Evolutionary conservation across 2,888 invertebrate species (phyloP), one percentile per base, ranked within the genome.

Genomic region (Acleris literana): DNA sequence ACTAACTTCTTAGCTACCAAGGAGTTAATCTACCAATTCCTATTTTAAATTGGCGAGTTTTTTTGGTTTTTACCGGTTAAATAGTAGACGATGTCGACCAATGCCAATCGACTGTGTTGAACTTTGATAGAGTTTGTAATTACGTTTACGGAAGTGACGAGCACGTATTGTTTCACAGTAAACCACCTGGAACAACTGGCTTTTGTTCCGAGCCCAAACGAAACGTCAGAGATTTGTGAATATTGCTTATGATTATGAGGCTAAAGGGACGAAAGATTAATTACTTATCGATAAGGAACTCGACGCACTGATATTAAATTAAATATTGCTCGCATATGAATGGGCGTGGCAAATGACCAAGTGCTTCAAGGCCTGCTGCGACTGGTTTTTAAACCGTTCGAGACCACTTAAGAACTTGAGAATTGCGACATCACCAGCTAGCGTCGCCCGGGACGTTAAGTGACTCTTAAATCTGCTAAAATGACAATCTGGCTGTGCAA

Each of bases 341-440:
- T 83, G 87, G 90, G 90, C 86, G 88, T 89, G 90, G 90, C 89
- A 86, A 83, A 74, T 81, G 80, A 82, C 87, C 87, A 88, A 88
- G 80, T 85, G 81, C 81, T 85, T 76, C 86, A 90, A 88, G 88
- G 87, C 83, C 80, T 81, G 77, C 81, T 72, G 76, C 80, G 83
- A 87, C 87, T 80, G 84, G 86, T 88, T 90, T 88, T 87, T 85
- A 83, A 84, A 85, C 83, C 82, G 81, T 84, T 80, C 77, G 76
- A 82, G 77, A 75, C 81, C 81, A 86, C 85, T 87, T 85, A 82
- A 84, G 75, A 84, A 85, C 85, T 87, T 85, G 82, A 84, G 75
- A 84, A 83, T 89, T 88, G 87, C 86, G 76, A 87, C 83, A 87
- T 84, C 82, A 77, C 73, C 78, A 76, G 79, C 77, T 76, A 75